Percentiles rank a stretch among this genome's conserved stretches.
These are phyloP conservation scores for Saguinus imperator DNA, from an alignment of 2,113 vertebrate genomes.

Conservation along the genomic window DNA sequence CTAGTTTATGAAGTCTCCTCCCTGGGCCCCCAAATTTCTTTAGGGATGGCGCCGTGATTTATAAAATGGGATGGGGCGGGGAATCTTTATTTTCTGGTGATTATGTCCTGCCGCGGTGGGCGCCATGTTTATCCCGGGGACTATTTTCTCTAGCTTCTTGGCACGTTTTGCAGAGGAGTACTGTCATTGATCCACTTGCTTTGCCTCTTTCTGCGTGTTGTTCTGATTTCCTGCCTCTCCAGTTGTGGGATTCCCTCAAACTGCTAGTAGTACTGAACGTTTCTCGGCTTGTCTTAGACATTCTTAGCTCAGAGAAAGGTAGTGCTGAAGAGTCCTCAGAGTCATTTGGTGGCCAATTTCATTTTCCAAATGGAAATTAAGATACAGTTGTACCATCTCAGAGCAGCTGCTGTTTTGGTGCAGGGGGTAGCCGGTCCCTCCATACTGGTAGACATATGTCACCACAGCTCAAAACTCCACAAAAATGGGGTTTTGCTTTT, in stretches of 20 bases:
- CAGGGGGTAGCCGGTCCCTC: background rate
- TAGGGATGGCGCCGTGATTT: conserved; percentile 64
- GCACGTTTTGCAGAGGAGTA: conserved; percentile 12
- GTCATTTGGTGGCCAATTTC: background rate
- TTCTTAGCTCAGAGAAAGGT: background rate
- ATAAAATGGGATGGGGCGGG: conserved; percentile 11
- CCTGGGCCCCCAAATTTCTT: conserved; percentile 23
- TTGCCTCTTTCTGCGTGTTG: background rate
- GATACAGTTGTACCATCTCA: background rate
- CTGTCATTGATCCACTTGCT: background rate
- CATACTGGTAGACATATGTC: background rate
- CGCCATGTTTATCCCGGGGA: conserved; percentile 85
- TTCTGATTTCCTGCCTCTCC: no score
- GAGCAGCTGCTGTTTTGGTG: background rate
- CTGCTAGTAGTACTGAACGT: background rate
- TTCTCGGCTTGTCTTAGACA: fast-evolving
- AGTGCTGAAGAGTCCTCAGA: background rate
- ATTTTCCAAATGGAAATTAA: background rate
- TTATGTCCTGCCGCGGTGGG: conserved; percentile 76
- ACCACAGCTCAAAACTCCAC: background rate
- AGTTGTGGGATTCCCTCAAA: background rate
- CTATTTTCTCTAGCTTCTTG: conserved; percentile 74
- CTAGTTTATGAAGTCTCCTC: conserved; percentile 9
- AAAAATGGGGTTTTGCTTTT: background rate
- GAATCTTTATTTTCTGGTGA: background rate